phyloP scores from a whole-genome alignment of 2,888 invertebrate species.

The Diogma glabrata region DNA sequence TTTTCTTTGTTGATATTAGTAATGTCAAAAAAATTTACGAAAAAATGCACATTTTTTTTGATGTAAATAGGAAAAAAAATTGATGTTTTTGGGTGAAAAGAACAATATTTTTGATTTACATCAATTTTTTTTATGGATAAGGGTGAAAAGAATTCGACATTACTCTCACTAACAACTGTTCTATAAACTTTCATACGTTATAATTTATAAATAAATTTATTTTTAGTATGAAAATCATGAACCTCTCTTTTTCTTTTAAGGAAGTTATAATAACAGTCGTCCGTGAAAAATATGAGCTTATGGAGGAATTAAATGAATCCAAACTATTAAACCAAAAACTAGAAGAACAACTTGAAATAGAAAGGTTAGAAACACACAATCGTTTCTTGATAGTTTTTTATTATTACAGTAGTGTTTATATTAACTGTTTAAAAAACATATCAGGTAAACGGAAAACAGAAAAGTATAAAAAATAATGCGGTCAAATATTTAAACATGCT shows the following conservation, averaged over 20 bases:
- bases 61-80: no score
- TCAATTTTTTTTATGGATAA: no score
- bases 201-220: no score
- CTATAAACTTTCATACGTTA: no score
- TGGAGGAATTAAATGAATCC: slow-evolving; percentile 26
- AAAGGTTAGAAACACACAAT: slow-evolving; percentile 23
- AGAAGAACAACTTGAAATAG: slow-evolving; percentile 24
- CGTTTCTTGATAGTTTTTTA: not conserved
- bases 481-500: slow-evolving; percentile 9
- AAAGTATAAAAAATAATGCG: slow-evolving; percentile 3
- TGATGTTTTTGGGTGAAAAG: no score
- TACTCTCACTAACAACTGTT: no score
- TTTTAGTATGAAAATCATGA: no score
- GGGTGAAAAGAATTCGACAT: no score
- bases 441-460: not conserved
- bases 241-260: slow-evolving; percentile 7
- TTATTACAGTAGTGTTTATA: not conserved
- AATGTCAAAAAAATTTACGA: no score
- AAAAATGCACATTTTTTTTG: no score
- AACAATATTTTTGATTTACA: no score
- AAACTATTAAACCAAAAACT: slow-evolving; percentile 25
- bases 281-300: slow-evolving; percentile 27
- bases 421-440: slow-evolving; percentile 6
- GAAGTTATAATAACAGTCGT: slow-evolving; percentile 27
- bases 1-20: no score